These are phyloP conservation scores for Deroplatys truncata DNA, from an alignment of 2,888 invertebrate genomes.

Conservation along the genomic window DNA sequence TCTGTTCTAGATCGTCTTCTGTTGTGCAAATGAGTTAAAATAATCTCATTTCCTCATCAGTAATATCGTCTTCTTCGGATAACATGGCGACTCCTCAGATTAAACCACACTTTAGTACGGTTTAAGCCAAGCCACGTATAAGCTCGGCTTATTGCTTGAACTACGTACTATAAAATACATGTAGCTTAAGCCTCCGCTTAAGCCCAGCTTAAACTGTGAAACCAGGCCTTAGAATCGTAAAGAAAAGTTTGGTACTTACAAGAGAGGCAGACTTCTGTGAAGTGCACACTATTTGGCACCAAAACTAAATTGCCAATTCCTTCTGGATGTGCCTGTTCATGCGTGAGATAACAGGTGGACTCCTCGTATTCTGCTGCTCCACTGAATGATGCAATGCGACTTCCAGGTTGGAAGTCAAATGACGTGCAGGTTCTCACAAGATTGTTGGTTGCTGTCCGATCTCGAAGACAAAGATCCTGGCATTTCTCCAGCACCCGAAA, in stretches of 20 bases:
- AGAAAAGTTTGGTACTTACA: constrained; percentile 60
- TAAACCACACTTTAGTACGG: too few species aligned
- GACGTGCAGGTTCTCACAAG: constrained; percentile 81
- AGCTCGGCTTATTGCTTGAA: too few species aligned
- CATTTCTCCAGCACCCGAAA: constrained; percentile 86
- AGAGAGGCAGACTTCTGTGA: constrained; percentile 82
- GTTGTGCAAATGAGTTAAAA: too few species aligned
- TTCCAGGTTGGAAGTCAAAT: constrained; percentile 87
- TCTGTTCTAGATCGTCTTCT: too few species aligned
- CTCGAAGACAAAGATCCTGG: constrained; percentile 78
- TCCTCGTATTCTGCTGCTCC: constrained; percentile 82
- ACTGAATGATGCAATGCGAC: constrained; percentile 76
- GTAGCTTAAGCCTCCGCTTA: too few species aligned
- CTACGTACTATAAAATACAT: too few species aligned
- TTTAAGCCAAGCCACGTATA: too few species aligned
- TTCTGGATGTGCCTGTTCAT: constrained; percentile 82
- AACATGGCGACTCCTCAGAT: too few species aligned
- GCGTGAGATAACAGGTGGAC: constrained; percentile 79
- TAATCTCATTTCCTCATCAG: too few species aligned
- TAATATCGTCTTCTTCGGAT: too few species aligned
- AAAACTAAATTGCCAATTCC: constrained; percentile 85
- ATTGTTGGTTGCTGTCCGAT: constrained; percentile 71
- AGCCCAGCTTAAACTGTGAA: too few species aligned
- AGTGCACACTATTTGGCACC: constrained; percentile 85
- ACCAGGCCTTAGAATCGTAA: not conserved